Evolutionary conservation across 2,888 invertebrate species (phyloP), one percentile per base, ranked within the genome.

Genomic region (Isoperla grammatica): DNA sequence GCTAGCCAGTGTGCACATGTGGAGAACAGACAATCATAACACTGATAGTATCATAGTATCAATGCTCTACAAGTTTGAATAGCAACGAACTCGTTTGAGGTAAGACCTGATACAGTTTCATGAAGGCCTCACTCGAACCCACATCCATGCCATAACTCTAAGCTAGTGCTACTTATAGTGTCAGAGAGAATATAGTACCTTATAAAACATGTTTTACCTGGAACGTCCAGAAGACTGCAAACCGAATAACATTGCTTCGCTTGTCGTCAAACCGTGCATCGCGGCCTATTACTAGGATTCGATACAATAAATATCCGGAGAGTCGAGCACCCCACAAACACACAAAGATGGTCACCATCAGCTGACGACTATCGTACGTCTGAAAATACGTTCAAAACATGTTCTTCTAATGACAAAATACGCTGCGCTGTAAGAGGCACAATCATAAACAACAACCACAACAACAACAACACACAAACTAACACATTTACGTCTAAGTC

Each of bases 191-290:
- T n/a, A n/a, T n/a, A n/a, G n/a, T n/a, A n/a, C n/a, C n/a, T n/a
- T n/a, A n/a, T n/a, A n/a, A n/a, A n/a, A n/a, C 20, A 17, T 45
- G 45, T 65, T 67, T 73, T 76, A 88, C 89, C 81, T 90, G 89
- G 74, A 95, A 95, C 0, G 90, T 90, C 85, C 94, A 95, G 73
- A 94, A 95, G 4, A 92, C 87, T n/a, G 91, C 92, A 72, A 93
- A 94, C 67, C 92, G 80, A 56, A 93, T 83, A 15, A 88, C 84
- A 71, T 93, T 94, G 67, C 90, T 88, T 66, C 88, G 84, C 60
- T 88, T 86, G 72, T 94, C 94, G 71, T 93, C 92, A 71, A 95
- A 95, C 70, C 92, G 85, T 67, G 91, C 91, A 73, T 95, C 94
- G 68, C 93, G 82, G 15, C 94, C 94, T 66, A 94, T 88, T 75